Percentiles rank a stretch among this genome's conserved stretches.
phyloP scores from a whole-genome alignment of 2,113 vertebrate species.

The Cynopterus brachyotis region DNA sequence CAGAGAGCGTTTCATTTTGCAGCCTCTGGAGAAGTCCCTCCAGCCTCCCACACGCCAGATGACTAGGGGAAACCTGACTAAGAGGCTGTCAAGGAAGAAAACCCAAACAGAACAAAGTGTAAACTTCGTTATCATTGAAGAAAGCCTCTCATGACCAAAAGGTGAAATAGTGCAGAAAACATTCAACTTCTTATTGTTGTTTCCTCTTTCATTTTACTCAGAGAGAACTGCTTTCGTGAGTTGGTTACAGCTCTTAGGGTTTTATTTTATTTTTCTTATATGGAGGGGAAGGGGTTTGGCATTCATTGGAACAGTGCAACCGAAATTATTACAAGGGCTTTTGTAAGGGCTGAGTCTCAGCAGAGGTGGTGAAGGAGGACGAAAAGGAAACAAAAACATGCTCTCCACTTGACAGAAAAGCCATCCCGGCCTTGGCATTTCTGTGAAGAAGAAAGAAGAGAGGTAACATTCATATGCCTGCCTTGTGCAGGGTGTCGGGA shows the following conservation, averaged over 20 bases:
- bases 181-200: not conserved
- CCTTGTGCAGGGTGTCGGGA: not conserved
- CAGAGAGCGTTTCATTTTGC: not conserved
- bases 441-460: not conserved
- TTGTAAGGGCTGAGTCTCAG: not conserved
- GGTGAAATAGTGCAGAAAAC: not conserved
- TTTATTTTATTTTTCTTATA: not conserved
- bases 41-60: not conserved
- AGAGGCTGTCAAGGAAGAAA: constrained; percentile 11
- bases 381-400: not conserved
- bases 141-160: not conserved
- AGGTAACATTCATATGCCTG: not conserved
- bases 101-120: not conserved
- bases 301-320: not conserved
- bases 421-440: not conserved
- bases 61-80: constrained; percentile 17
- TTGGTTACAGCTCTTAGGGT: not conserved
- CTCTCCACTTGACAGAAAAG: constrained; percentile 20
- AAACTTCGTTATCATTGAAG: not conserved
- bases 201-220: not conserved
- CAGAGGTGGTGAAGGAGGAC: not conserved
- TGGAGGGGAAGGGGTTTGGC: not conserved
- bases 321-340: not conserved
- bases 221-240: not conserved
- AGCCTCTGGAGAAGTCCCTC: constrained; percentile 18